These are phyloP conservation scores for Zosterops japonicus DNA, from an alignment of 2,113 vertebrate species.

Conservation along the genomic window DNA sequence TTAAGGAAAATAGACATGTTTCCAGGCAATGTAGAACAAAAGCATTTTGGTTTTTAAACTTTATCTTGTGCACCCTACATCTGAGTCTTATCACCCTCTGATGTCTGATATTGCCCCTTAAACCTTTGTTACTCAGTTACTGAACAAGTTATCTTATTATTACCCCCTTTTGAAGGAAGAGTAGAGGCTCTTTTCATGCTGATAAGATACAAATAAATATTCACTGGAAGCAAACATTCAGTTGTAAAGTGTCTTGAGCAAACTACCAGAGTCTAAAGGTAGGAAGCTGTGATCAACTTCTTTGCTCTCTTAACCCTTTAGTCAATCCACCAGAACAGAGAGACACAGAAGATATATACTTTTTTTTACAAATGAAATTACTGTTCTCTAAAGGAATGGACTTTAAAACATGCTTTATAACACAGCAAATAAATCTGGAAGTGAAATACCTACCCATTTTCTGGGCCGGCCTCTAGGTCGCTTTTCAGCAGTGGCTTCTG, in stretches of 20 bases:
- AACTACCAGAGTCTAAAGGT: constrained; percentile 61
- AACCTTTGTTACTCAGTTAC: constrained; percentile 61
- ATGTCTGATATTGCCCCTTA: constrained; percentile 57
- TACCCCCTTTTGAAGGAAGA: constrained; percentile 56
- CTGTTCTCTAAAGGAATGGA: neutral
- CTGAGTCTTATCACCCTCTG: constrained; percentile 64
- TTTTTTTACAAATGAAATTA: neutral
- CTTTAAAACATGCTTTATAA: neutral
- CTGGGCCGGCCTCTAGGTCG: constrained; percentile 96
- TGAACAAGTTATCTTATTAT: constrained; percentile 65
- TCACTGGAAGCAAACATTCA: constrained; percentile 60
- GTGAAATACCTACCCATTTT: constrained; percentile 91
- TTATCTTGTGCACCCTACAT: constrained; percentile 37
- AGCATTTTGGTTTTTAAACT: neutral
- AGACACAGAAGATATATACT: neutral
- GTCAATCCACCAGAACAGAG: neutral
- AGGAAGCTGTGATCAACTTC: constrained; percentile 13
- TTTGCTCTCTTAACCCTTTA: constrained; percentile 57
- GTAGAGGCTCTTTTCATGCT: constrained; percentile 58
- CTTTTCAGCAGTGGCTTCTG: constrained; percentile 90
- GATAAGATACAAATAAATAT: constrained; percentile 65
- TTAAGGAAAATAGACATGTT: constrained; percentile 3
- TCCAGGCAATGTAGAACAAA: constrained; percentile 24
- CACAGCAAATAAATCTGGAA: constrained; percentile 27
- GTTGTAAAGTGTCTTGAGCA: constrained; percentile 50